Conservation (phyloP, 2,888 invertebrate species). For the Sylvicola cinctus region DNA sequence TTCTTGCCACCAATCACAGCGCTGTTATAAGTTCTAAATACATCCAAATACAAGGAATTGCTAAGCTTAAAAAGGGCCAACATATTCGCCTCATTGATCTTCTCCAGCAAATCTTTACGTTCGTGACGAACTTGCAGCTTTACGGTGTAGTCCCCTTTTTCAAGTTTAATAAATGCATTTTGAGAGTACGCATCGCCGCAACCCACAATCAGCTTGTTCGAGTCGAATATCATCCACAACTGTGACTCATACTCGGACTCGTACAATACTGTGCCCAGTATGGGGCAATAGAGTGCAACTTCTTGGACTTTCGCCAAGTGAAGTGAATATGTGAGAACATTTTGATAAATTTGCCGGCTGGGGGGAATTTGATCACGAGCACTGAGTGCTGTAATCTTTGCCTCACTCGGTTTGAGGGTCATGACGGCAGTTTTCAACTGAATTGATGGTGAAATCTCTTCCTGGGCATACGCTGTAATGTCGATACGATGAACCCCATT, state of each 20-base stretch:
- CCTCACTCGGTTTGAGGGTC: conserved; percentile 57
- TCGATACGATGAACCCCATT: conserved; percentile 54
- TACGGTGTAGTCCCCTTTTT: conserved; percentile 86
- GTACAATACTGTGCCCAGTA: conserved; percentile 74
- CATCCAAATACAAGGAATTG: conserved; percentile 48
- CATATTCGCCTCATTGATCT: conserved; percentile 58
- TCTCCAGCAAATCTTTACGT: conserved; percentile 63
- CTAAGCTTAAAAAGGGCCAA: conserved; percentile 56
- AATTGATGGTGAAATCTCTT: conserved; percentile 59
- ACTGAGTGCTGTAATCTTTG: conserved; percentile 58
- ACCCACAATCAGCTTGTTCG: conserved; percentile 66
- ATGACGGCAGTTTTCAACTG: conserved; percentile 56
- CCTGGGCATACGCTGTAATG: conserved; percentile 46
- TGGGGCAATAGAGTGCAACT: conserved; percentile 53
- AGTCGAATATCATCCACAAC: conserved; percentile 89
- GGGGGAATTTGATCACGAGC: conserved; percentile 73
- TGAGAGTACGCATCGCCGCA: conserved; percentile 80
- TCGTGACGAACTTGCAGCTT: conserved; percentile 82
- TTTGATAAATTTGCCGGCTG: conserved; percentile 75
- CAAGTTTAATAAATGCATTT: conserved; percentile 57
- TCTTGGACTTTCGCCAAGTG: conserved; percentile 65
- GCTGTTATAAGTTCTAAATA: conserved; percentile 34
- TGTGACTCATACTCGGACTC: conserved; percentile 93
- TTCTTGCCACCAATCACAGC: conserved; percentile 48
- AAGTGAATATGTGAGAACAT: conserved; percentile 72